Base-by-base conservation (phyloP, 2,888 invertebrate species). In the Augochlorella aurata region DNA sequence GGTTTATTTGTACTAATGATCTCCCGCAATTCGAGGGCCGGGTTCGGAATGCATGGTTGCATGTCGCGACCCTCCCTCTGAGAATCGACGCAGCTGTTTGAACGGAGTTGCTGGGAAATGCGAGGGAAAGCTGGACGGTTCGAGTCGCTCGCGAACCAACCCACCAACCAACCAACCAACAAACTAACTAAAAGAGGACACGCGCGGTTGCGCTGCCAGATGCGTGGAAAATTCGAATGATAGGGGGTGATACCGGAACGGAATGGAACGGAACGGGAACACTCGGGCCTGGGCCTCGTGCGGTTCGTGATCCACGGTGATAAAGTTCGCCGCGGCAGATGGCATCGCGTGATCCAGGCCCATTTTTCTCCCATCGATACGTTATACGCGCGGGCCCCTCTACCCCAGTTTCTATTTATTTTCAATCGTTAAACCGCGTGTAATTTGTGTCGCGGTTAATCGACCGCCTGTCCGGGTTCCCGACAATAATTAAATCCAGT, bases 191-290 rank as follows among this genome's bases (percentile, higher is more conserved):
- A 38, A 38, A 38, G 71, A 16, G 68, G 76, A 72, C 71, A 75
- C 70, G 75, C 77, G 70, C 73, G 52, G 73, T 49, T 21, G 73
- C 76, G 67, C 18, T 24, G 63, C 44, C 85, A 86, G 80, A 87
- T 87, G 86, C 76, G 50, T 67, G 52, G 76, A 77, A 79, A 79
- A 74, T 77, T 75, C 21, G 54, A 63, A 45, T 45, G 83, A 77
- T 72, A 38, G 74, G 44, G 67, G 69, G 74, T 65, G 83, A 70
- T 72, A 67, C 70, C 9, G 58, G 49, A 54, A 68, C 49, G 47
- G n/a, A 52, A 65, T 52, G 44, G 52, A 72, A 71, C 58, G 52
- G 50, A 18, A 24, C 54, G 21, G 54, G 52, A 58, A 38, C 38
- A 0, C 38, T 38, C 16, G 54, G 18, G 29, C 29, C 5, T 10